Evolutionary conservation across 2,113 vertebrate species (phyloP).

Genomic region (Triplophysa tibetana): DNA sequence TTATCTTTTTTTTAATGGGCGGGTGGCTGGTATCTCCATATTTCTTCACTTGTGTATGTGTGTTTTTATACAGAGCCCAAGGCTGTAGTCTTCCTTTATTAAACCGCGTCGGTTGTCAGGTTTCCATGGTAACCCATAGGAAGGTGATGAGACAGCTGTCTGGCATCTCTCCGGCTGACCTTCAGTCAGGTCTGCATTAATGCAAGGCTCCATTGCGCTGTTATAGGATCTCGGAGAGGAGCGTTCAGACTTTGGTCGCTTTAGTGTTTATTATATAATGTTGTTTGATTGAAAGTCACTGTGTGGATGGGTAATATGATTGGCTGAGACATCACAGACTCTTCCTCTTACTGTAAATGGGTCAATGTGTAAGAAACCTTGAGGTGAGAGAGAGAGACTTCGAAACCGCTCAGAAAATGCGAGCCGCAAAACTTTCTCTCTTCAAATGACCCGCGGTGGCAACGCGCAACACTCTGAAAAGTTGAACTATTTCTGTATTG

Average conservation of each 20-base stretch:
- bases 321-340: background rate
- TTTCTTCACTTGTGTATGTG: background rate
- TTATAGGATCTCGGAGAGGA: too few relatives aligned
- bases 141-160: slow-evolving; percentile 1
- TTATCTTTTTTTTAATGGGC: too few relatives aligned
- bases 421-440: too few relatives aligned
- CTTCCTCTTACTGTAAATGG: background rate
- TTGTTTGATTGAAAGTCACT: background rate
- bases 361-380: background rate
- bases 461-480: too few relatives aligned
- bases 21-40: too few relatives aligned
- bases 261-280: background rate
- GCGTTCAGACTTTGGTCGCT: too few relatives aligned
- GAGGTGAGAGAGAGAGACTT: too few relatives aligned
- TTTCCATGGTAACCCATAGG: slow-evolving; percentile 16
- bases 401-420: too few relatives aligned
- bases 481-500: too few relatives aligned
- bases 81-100: background rate
- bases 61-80: background rate
- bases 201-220: background rate
- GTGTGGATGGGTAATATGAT: background rate
- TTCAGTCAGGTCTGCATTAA: slow-evolving; percentile 1
- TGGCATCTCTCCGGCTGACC: background rate
- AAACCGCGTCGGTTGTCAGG: background rate
- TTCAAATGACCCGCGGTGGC: too few relatives aligned